These are phyloP conservation scores for Danaus plexippus DNA, from an alignment of 1,140 invertebrate species.

Conservation along the genomic window DNA sequence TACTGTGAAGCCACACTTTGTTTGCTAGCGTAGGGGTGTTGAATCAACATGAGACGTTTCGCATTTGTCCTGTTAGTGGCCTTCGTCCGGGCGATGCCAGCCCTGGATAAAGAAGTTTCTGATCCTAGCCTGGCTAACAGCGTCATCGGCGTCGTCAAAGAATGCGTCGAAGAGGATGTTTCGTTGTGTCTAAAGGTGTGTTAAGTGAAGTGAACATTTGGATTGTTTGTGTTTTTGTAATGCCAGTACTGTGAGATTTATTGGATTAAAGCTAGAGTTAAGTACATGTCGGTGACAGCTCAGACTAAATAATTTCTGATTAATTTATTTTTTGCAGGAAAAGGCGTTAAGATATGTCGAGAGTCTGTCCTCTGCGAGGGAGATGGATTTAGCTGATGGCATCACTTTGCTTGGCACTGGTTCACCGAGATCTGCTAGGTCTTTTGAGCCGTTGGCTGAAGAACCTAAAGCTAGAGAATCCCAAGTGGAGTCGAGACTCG, in stretches of 20 bases:
- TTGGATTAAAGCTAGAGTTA: too few species aligned
- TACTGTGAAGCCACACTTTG: conserved; percentile 54
- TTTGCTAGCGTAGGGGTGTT: conserved; percentile 54
- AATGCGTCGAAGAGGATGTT: conserved; percentile 55
- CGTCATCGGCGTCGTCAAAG: conserved; percentile 54
- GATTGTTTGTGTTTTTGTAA: conserved; percentile 5
- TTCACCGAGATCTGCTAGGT: conserved; percentile 68
- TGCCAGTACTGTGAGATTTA: conserved; percentile 10
- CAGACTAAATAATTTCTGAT: conserved; percentile 7
- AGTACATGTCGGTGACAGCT: too few species aligned
- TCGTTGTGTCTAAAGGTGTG: conserved; percentile 64
- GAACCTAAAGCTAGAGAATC: conserved; percentile 81
- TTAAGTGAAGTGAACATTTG: conserved; percentile 26
- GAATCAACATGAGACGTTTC: conserved; percentile 44
- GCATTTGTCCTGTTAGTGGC: conserved; percentile 52
- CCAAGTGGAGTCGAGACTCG: conserved; percentile 81
- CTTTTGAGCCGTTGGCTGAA: conserved; percentile 73
- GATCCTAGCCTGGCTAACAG: conserved; percentile 43
- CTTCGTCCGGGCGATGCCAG: conserved; percentile 48
- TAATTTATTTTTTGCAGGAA: conserved; percentile 59
- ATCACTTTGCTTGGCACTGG: conserved; percentile 79
- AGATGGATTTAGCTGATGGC: conserved; percentile 76
- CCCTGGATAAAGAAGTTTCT: conserved; percentile 45
- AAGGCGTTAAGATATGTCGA: conserved; percentile 60
- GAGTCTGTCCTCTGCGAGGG: conserved; percentile 46